phyloP scores from a whole-genome alignment of 2,113 vertebrate species.

The Mola mola region DNA sequence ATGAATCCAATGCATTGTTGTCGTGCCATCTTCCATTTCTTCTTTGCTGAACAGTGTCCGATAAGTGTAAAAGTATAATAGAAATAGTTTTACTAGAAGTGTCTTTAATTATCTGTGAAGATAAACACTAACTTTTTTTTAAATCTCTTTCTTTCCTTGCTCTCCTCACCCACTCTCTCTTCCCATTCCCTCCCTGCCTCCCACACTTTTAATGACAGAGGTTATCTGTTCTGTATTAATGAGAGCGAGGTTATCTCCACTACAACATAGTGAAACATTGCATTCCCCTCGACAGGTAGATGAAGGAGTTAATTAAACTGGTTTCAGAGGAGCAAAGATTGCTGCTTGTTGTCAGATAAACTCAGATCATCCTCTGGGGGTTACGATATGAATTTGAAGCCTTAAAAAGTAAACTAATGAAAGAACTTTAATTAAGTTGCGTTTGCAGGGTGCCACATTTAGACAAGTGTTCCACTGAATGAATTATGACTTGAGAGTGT shows the following conservation, averaged over 20 bases:
- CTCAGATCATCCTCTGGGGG: neutral
- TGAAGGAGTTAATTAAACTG: constrained; percentile 26
- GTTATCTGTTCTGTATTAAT: constrained; percentile 28
- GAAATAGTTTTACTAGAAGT: too few species aligned
- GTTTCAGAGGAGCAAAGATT: constrained; percentile 18
- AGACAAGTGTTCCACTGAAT: neutral
- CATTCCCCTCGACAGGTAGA: constrained; percentile 18
- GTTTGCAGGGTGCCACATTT: neutral
- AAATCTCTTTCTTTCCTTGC: too few species aligned
- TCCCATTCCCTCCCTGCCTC: neutral
- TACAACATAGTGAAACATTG: constrained; percentile 17
- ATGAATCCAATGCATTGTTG: too few species aligned
- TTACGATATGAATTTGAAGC: neutral
- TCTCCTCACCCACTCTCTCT: neutral
- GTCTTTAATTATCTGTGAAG: too few species aligned
- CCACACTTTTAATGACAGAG: constrained; percentile 15
- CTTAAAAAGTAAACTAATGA: constrained; percentile 16
- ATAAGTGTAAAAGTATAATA: too few species aligned
- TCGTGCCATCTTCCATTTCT: too few species aligned
- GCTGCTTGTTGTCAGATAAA: constrained; percentile 21
- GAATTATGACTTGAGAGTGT: too few species aligned
- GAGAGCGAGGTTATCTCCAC: constrained; percentile 34
- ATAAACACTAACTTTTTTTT: too few species aligned
- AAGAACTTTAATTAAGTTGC: constrained; percentile 9
- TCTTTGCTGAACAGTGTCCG: too few species aligned